Percentiles rank a stretch among this genome's conserved stretches.
Evolutionary conservation across 2,113 vertebrate genomes (phyloP).

Genomic region (Phainopepla nitens): DNA sequence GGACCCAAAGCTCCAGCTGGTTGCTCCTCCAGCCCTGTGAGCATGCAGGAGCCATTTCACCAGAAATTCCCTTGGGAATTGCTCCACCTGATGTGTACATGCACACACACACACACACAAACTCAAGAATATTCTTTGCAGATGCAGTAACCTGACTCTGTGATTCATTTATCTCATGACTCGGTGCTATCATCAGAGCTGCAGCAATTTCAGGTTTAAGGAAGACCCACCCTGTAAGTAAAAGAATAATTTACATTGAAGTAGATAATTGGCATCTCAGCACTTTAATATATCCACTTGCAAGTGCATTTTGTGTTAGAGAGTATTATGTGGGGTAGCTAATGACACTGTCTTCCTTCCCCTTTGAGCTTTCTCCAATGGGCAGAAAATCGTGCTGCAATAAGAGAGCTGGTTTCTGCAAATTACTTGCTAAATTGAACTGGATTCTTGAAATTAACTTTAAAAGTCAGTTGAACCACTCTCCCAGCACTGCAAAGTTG

Average conservation of each 20-base stretch:
- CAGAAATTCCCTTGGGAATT: background rate
- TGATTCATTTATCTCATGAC: constrained; percentile 21
- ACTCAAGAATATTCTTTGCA: background rate
- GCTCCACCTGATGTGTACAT: background rate
- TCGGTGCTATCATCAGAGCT: background rate
- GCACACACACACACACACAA: rapidly evolving
- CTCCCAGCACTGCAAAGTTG: background rate
- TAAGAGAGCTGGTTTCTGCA: background rate
- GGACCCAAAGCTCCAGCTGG: background rate
- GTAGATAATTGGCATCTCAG: background rate
- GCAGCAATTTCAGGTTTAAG: background rate
- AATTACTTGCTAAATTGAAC: background rate
- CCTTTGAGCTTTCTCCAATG: background rate
- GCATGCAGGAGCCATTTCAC: rapidly evolving
- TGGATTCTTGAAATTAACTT: background rate
- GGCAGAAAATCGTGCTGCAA: background rate
- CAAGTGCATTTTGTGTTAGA: background rate
- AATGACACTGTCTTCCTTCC: background rate
- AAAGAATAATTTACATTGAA: background rate
- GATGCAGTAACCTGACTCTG: background rate
- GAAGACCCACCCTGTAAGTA: background rate
- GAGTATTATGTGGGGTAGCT: background rate
- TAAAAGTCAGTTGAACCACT: background rate
- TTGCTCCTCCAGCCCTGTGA: background rate
- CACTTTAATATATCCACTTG: background rate